Conservation (phyloP, 2,113 vertebrate genomes). For the Dicentrarchus labrax region DNA sequence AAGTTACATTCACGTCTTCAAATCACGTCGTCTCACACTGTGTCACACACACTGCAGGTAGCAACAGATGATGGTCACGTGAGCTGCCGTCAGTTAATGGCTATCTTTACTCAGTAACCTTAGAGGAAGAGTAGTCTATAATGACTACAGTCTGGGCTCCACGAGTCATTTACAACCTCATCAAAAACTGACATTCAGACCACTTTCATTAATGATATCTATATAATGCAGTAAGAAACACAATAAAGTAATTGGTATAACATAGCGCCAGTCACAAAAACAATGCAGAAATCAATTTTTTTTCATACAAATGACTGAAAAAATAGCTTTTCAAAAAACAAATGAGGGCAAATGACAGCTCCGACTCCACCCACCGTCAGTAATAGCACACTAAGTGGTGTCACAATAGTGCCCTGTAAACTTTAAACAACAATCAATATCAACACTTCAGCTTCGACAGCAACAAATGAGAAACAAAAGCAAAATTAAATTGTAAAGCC, state of each 20-base stretch:
- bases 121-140: slow-evolving; percentile 32
- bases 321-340: neutral
- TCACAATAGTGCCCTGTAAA: slow-evolving; percentile 52
- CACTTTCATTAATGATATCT: neutral
- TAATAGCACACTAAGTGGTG: slow-evolving; percentile 26
- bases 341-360: neutral
- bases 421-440: slow-evolving; percentile 64
- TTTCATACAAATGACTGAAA: slow-evolving; percentile 2
- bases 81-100: slow-evolving; percentile 19
- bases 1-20: slow-evolving; percentile 67
- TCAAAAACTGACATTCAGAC: slow-evolving; percentile 12
- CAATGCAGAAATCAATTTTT: neutral
- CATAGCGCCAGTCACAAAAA: neutral
- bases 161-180: slow-evolving; percentile 15
- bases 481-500: slow-evolving; percentile 34
- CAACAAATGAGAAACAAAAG: slow-evolving; percentile 42
- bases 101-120: slow-evolving; percentile 25
- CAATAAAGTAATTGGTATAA: neutral
- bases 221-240: neutral
- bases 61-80: slow-evolving; percentile 18
- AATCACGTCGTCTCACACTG: slow-evolving; percentile 29
- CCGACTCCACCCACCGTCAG: slow-evolving; percentile 16
- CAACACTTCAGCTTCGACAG: slow-evolving; percentile 33
- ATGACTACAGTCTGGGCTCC: slow-evolving; percentile 27
- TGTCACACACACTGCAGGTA: slow-evolving; percentile 25